Evolutionary conservation across 2,113 vertebrate genomes (phyloP), one percentile per base, ranked within the genome.

Genomic region (Electrona antarctica): DNA sequence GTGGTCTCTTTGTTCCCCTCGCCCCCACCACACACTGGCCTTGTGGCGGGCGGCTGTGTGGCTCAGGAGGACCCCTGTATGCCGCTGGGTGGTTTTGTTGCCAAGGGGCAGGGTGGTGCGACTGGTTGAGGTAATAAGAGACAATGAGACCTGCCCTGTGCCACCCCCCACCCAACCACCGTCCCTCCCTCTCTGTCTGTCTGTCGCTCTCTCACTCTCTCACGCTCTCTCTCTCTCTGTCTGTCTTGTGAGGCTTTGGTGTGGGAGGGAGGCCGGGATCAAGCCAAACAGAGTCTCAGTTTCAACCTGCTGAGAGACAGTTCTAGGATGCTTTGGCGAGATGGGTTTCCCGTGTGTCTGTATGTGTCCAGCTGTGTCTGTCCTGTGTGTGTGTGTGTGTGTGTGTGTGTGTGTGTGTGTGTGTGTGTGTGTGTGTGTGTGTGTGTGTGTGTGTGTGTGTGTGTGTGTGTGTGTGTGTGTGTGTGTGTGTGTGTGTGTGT

Each of bases 91-190:
- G 79, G 60, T 72, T 48, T 87, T 80, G 67, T 90, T 83, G 93
- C 96, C 93, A 68, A 60, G 84, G 95, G 95, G 93, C 86, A 87
- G 93, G 95, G 95, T 92, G 95, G 95, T 92, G 94, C 86, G 83
- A 82, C 90, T 15, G 51, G 74, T 69, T 21, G 82, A 89, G 33
- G 88, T 87, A 92, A 90, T 73, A 89, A 67, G 85, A 90, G 88
- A 93, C 80, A 65, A 87, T 83, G 79, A 87, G 80, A 85, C 87
- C 76, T 82, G 78, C 86, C 83, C 21, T 9, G 83, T 67, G 85
- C 79, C 69, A 82, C 63, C 21, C 21, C 21, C 21, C 50, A 3
- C 50, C 13, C 3, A n/a, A n/a, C n/a, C n/a, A n/a, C n/a, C n/a
- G n/a, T 52, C 50, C 7, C 50, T 52, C 50, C 4, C 50, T 52